A percentile compares a stretch with the other conserved stretches of the same genome.
Evolutionary conservation across 2,888 invertebrate species (phyloP).

Genomic region (Torymus tubicola): DNA sequence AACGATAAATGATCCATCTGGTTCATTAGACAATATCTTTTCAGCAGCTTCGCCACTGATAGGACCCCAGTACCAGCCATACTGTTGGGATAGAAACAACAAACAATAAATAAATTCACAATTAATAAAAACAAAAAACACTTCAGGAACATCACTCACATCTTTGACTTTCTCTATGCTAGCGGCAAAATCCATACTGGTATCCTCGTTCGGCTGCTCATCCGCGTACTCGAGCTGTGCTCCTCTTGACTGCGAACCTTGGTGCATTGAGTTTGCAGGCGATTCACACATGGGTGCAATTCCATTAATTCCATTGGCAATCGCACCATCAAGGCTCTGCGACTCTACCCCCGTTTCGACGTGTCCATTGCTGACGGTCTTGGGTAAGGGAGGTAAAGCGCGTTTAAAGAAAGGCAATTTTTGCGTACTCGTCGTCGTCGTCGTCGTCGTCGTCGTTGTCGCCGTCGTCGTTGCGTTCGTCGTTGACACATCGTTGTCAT

Average conservation of each 20-base stretch:
- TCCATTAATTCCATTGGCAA: conserved; percentile 72
- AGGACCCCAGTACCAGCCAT: conserved; percentile 98
- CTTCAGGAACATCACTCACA: conserved; percentile 79
- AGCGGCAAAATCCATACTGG: conserved; percentile 89
- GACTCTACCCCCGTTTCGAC: conserved; percentile 62
- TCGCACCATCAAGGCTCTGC: conserved; percentile 65
- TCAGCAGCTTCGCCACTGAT: conserved; percentile 94
- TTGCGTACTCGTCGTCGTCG: conserved; percentile 74
- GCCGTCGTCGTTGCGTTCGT: conserved; percentile 65
- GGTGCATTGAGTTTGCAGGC: conserved; percentile 64
- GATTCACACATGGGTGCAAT: conserved; percentile 71
- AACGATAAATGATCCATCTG: conserved; percentile 95
- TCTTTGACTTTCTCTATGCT: conserved; percentile 96
- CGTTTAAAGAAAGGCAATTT: conserved; percentile 81
- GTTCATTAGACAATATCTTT: conserved; percentile 92
- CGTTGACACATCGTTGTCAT: conserved; percentile 54
- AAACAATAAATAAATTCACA: conserved; percentile 26
- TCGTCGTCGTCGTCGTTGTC: conserved; percentile 62
- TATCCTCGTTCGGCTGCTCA: conserved; percentile 74
- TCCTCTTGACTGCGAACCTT: conserved; percentile 65
- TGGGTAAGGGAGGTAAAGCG: conserved; percentile 83
- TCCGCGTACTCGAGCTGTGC: conserved; percentile 42
- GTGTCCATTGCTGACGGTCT: conserved; percentile 74
- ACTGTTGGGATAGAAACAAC: conserved; percentile 78
- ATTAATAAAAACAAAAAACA: conserved; percentile 1